Base-by-base conservation (phyloP, 1,140 invertebrate species). In the Drosophila navojoa region DNA sequence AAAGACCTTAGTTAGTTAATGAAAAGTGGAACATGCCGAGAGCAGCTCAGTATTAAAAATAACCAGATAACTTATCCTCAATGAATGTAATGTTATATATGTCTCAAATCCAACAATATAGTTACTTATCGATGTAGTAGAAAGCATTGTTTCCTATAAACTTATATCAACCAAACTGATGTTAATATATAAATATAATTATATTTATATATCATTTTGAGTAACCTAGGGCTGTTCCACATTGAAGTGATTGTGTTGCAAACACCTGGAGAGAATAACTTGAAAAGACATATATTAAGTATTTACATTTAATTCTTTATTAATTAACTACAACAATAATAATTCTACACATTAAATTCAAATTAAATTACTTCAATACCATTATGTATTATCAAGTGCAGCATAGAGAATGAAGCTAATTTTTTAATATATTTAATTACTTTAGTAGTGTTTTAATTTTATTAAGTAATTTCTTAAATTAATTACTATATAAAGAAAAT, bases 161-260 rank as follows among this genome's bases (percentile, higher is more conserved):
- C 13, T 40, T 40, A 70, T 45, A 44, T 76, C 38, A 59, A 54
- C 42, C 32, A 38, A 67, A 71, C 29, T 44, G 47, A 29, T 52
- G 53, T 66, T 54, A 59, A 76, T 59, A 55, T 45, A 45, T 15
- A 45, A 9, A 44, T 5, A 44, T 5, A 44, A 6, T 16, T 45
- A 16, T 45, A 16, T 45, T 15, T 16, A 45, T 16, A 15, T 15
- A 45, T 70, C 63, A 38, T 84, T 45, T 63, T 66, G 38, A 54
- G 22, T 53, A 42, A 27, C 40, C 59, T 22, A 32, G 60, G 70
- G 61, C 70, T 79, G 84, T 79, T 87, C 84, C 84, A 89, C 77
- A 78, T 77, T 81, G 61, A 62, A 89, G 84, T 89, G 84, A 89
- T 89, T 89, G 84, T 89, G 84, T 89, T 89, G 85, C 52, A 89